Evolutionary conservation across 2,888 invertebrate species (phyloP).

Genomic region (Eupithecia pulchellata): DNA sequence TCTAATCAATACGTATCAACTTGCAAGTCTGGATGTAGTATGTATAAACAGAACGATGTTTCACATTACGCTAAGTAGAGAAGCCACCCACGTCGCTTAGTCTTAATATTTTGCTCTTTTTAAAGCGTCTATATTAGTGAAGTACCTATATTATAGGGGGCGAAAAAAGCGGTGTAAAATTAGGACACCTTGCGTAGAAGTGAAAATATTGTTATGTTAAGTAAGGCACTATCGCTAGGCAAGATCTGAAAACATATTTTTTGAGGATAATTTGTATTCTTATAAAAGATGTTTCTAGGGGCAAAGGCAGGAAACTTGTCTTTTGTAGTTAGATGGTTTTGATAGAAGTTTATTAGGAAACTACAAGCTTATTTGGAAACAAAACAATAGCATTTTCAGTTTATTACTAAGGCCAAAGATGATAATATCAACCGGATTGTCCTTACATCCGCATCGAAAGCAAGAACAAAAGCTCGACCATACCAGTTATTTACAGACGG

Average conservation of each 20-base stretch:
- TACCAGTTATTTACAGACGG: slow-evolving; percentile 36
- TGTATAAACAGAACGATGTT: not conserved
- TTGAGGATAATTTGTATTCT: too few species aligned
- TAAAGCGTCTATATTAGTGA: not conserved
- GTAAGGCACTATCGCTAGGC: not conserved
- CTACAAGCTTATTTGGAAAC: not conserved
- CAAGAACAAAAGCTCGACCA: slow-evolving; percentile 22
- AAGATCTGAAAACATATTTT: not conserved
- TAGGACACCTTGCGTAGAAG: not conserved
- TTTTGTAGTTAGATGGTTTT: too few species aligned
- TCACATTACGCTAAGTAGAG: not conserved
- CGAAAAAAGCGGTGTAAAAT: not conserved
- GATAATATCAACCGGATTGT: not conserved
- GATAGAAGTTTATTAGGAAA: too few species aligned
- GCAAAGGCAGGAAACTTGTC: too few species aligned
- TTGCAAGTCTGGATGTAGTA: slow-evolving; percentile 36
- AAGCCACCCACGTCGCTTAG: slow-evolving; percentile 2
- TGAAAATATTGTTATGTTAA: not conserved
- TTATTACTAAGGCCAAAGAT: not conserved
- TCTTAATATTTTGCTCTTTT: not conserved
- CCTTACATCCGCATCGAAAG: slow-evolving; percentile 8
- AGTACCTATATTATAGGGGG: not conserved
- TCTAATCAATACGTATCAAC: slow-evolving; percentile 62
- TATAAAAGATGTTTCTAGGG: too few species aligned
- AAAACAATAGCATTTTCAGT: not conserved